Evolutionary conservation across 30 jellyfish, hydroid and myxozoan genomes (phyloP), one percentile per base, ranked within the genome.

Genomic region (Hydractinia symbiolongicarpus): DNA sequence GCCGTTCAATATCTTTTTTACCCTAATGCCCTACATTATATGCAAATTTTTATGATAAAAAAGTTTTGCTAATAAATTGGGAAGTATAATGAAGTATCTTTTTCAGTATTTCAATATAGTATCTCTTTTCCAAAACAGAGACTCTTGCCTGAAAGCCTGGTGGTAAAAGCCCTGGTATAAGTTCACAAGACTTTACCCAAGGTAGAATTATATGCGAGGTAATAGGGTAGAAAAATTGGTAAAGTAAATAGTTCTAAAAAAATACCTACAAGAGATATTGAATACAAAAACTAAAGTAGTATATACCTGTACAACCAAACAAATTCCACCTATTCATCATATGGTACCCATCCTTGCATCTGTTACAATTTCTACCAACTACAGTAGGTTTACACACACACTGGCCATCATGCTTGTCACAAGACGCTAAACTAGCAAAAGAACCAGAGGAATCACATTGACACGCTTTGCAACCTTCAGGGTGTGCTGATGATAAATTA

Each of bases 221-320:
- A 30, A 30, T 30, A 30, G 44, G 44, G 44, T 30, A 30, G 1
- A 30, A 30, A 30, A 58, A 11, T 16, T 58, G 19, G 15, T 58
- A 58, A 58, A 11, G 69, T 58, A 58, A 58, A 11, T 58, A 58
- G 19, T 58, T 58, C 50, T 10, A 13, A 67, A 10, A 21, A 13
- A 10, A 16, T 13, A 10, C 51, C 40, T 7, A 71, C 9, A 71
- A 71, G 68, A 67, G 21, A 10, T 10, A 67, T 9, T 20, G 13
- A 9, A 8, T 67, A 10, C 11, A 67, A 21, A 15, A 67, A 21
- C 14, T 16, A 67, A 1, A 67, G 78, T 13, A 56, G 55, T 6
- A 79, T 90, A 66, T 81, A 91, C 98, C 67, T 16, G 60, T 58
- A 74, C 98, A 93, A 40, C 98, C 96, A 84, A 93, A 85, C 55